Evolutionary conservation across 1,140 invertebrate genomes (phyloP).

Genomic region (Drosophila bocqueti): DNA sequence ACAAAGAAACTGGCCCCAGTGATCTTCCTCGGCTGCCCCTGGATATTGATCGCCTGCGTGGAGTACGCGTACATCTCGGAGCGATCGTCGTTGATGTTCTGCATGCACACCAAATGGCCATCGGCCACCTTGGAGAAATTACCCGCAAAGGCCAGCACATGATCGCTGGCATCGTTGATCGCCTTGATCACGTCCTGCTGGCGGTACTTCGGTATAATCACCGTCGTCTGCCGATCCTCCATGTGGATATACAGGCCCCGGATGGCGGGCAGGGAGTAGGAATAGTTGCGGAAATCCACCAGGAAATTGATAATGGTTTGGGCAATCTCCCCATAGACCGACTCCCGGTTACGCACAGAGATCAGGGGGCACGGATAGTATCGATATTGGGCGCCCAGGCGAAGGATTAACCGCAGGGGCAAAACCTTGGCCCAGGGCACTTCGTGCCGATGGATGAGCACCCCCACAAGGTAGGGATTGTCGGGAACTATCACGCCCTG

Average conservation of each 20-base stretch:
- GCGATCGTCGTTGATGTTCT: constrained; percentile 87
- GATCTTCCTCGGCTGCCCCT: constrained; percentile 92
- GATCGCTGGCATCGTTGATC: constrained; percentile 92
- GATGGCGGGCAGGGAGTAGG: constrained; percentile 93
- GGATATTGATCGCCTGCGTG: constrained; percentile 95
- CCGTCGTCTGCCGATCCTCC: constrained; percentile 92
- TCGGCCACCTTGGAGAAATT: constrained; percentile 93
- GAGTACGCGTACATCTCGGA: constrained; percentile 86
- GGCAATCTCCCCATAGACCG: constrained; percentile 95
- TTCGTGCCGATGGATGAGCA: constrained; percentile 95
- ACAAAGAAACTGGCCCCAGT: constrained; percentile 96
- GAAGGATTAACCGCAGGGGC: constrained; percentile 87
- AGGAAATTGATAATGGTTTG: constrained; percentile 96
- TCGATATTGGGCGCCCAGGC: constrained; percentile 94
- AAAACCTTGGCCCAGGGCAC: constrained; percentile 95
- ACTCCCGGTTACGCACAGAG: constrained; percentile 91
- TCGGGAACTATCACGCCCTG: constrained; percentile 91
- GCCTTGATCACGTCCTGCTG: constrained; percentile 94
- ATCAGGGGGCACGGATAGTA: constrained; percentile 95
- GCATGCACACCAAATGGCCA: constrained; percentile 95
- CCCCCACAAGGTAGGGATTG: constrained; percentile 92
- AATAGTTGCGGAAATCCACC: constrained; percentile 94
- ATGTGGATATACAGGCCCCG: constrained; percentile 93
- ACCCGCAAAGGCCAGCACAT: constrained; percentile 93
- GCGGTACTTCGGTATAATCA: constrained; percentile 92